These are phyloP conservation scores for Pseudomyrmex flavicornis DNA, from an alignment of 1,140 invertebrate species.

Conservation along the genomic window DNA sequence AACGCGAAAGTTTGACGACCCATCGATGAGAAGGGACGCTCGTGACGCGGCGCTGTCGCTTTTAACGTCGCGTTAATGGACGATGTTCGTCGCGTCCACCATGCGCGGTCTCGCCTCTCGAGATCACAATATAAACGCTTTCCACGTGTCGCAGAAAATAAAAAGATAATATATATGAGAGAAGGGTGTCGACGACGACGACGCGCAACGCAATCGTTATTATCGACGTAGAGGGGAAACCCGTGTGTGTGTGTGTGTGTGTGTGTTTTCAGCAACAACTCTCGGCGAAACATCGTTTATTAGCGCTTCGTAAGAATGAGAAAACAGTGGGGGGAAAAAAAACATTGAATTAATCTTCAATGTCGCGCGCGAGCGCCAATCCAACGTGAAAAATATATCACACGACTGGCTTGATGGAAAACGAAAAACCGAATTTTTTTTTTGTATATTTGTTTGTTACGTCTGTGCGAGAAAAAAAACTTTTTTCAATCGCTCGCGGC, in stretches of 20 bases:
- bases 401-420: background rate
- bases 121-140: conserved; percentile 31
- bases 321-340: background rate
- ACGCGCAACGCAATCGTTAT: background rate
- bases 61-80: conserved; percentile 37
- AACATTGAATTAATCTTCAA: background rate
- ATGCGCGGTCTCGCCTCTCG: background rate
- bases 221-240: background rate
- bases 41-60: conserved; percentile 7
- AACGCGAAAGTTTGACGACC: conserved; percentile 18
- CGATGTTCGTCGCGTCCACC: conserved; percentile 16
- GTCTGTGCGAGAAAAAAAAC: no score
- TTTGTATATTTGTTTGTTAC: background rate
- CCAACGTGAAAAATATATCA: no score
- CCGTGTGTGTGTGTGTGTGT: no score
- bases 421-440: background rate
- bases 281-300: conserved; percentile 16
- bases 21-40: background rate
- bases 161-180: background rate
- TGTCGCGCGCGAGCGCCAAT: background rate
- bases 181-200: conserved; percentile 3
- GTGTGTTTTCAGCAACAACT: background rate
- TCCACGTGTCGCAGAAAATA: conserved; percentile 23
- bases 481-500: no score
- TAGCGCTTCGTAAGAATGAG: background rate